Conservation (phyloP, 2,797 vertebrate genomes). For the Enteromius viviparus region DNA sequence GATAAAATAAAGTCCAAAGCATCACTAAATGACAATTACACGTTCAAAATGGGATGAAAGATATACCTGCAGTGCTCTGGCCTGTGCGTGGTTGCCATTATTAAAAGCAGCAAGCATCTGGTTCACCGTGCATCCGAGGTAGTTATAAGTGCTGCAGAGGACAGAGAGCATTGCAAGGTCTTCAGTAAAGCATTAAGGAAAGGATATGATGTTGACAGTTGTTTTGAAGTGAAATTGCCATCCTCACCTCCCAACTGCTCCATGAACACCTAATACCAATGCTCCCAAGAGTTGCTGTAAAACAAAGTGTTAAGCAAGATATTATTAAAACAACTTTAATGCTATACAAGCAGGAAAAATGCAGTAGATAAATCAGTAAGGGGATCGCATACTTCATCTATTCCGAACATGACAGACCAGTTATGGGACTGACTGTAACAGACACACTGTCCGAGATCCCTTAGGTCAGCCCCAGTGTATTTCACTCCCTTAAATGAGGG, state of each 20-base stretch:
- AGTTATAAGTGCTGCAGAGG: conserved; percentile 89
- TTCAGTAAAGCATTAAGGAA: not conserved
- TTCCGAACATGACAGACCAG: conserved; percentile 85
- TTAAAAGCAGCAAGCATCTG: conserved; percentile 83
- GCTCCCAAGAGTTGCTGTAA: conserved; percentile 76
- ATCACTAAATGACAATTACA: not conserved
- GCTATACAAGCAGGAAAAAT: not conserved
- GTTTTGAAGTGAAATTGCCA: not conserved
- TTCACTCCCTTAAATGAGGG: conserved; percentile 92
- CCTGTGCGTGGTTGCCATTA: conserved; percentile 73
- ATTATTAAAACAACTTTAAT: not conserved
- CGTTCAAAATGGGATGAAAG: not conserved
- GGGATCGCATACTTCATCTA: conserved; percentile 86
- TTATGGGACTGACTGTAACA: conserved; percentile 66
- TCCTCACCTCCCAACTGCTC: conserved; percentile 78
- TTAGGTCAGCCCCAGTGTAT: conserved; percentile 85
- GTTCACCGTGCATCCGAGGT: conserved; percentile 79
- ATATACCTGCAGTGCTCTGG: conserved; percentile 85
- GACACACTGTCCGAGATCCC: conserved; percentile 90
- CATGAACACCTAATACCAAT: conserved; percentile 73
- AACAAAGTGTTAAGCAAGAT: conserved; percentile 20
- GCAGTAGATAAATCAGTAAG: not conserved
- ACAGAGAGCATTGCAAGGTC: not conserved
- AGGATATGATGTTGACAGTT: not conserved
- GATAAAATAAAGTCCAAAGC: not conserved